Evolutionary conservation across 2,113 vertebrate species (phyloP), one percentile per base, ranked within the genome.

Genomic region (Peromyscus maniculatus): DNA sequence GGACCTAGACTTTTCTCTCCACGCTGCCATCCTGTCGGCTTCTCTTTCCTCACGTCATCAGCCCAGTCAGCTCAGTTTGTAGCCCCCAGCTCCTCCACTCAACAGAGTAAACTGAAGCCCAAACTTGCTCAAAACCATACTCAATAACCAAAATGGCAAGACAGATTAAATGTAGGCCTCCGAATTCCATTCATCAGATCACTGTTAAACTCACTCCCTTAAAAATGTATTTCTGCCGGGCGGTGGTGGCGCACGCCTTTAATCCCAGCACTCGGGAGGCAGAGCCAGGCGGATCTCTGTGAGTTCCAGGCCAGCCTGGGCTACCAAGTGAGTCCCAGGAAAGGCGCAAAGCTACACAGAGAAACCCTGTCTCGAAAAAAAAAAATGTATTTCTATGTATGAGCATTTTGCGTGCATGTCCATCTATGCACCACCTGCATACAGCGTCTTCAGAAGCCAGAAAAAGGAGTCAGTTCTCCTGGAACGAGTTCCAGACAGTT

Each of bases 111-210:
- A 89, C 1, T 39, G 55, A 96, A 90, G 57, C 69, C n/a, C 87
- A 93, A 64, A 74, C 22, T n/a, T 94, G 28, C 39, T 92, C 62
- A 92, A 89, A 96, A 94, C 31, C 17, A 59, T 26, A 82, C 33
- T 66, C 72, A 82, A 52, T 74, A 86, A 59, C 33, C 49, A 88
- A 88, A 88, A 69, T 2, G 86, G 52, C 36, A 78, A 87, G 57
- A 43, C 16, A 83, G n/a, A 93, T 77, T 55, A 82, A 82, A 62
- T 57, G 3, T 91, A 26, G 31, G 16, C 55, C 80, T 91, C 57
- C 84, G 89, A 93, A 88, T 88, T 71, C 31, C 43, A 84, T 28
- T 80, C 52, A 82, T 71, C 36, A 91, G 16, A n/a, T 72, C 17
- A 39, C 59, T 92, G 7, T 49, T 62, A 21, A 93, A 83, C 87